phyloP scores from a whole-genome alignment of 2,888 invertebrate species.

The Fragum fragum region DNA sequence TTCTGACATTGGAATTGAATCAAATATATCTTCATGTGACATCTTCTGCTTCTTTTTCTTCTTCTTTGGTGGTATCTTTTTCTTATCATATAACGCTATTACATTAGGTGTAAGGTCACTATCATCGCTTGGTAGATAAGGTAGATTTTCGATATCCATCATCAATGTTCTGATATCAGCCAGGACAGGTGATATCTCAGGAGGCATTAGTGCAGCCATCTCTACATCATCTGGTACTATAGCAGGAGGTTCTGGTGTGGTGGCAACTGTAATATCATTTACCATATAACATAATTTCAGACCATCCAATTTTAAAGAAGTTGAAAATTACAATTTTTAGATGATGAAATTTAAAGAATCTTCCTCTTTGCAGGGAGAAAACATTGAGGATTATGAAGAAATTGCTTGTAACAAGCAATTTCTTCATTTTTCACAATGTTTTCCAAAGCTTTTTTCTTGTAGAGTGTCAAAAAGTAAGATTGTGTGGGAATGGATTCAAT shows the following conservation, averaged over 20 bases:
- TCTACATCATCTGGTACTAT: background rate
- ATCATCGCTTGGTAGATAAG: background rate
- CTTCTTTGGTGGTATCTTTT: background rate
- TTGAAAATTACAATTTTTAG: too few relatives aligned
- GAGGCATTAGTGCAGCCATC: constrained; percentile 26
- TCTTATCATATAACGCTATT: background rate
- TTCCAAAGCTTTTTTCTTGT: too few relatives aligned
- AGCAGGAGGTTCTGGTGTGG: background rate
- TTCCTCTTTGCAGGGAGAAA: too few relatives aligned
- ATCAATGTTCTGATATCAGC: background rate
- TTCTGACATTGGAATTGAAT: background rate
- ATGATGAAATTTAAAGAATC: too few relatives aligned
- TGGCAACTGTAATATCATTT: background rate
- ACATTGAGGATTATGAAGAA: too few relatives aligned
- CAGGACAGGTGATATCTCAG: constrained; percentile 23
- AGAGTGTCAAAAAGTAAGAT: too few relatives aligned
- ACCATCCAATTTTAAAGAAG: too few relatives aligned
- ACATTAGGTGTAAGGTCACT: background rate
- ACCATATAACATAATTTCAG: too few relatives aligned
- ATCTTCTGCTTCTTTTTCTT: background rate
- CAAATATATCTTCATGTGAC: background rate
- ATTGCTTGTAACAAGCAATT: too few relatives aligned
- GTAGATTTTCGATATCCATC: constrained; percentile 4
- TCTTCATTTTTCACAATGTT: too few relatives aligned
- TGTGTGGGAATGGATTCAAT: too few relatives aligned